phyloP scores from a whole-genome alignment of 2,797 vertebrate genomes.

The Knipowitschia caucasica region DNA sequence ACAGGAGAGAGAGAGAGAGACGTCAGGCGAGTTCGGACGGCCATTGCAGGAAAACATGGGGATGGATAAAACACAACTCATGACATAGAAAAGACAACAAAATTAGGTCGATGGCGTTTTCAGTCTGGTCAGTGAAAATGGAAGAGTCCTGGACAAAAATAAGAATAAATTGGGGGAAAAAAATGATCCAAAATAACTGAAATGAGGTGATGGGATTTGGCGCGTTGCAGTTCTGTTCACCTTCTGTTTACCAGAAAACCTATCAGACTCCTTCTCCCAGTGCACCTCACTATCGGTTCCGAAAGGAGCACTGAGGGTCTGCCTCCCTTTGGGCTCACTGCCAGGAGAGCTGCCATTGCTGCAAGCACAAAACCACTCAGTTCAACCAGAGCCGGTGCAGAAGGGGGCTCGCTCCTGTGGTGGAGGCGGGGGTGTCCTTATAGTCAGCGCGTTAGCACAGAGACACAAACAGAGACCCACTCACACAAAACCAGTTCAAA shows the following conservation, averaged over 20 bases:
- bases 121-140: not conserved
- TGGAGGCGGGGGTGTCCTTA: not conserved
- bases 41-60: not conserved
- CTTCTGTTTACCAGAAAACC: slow-evolving; percentile 66
- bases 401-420: not conserved
- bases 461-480: not conserved
- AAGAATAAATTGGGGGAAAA: not conserved
- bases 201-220: slow-evolving; percentile 29
- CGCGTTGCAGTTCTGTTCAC: slow-evolving; percentile 61
- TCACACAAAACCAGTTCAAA: not conserved
- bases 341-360: slow-evolving; percentile 70
- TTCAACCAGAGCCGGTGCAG: not conserved
- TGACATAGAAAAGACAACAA: not conserved
- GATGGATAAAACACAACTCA: not conserved
- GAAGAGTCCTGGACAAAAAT: not conserved
- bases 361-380: slow-evolving; percentile 70
- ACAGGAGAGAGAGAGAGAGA: not conserved
- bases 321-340: slow-evolving; percentile 49
- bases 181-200: slow-evolving; percentile 12
- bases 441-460: not conserved
- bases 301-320: slow-evolving; percentile 71
- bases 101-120: not conserved
- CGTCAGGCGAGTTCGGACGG: not conserved
- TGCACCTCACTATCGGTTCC: slow-evolving; percentile 73
- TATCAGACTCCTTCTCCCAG: slow-evolving; percentile 71